Evolutionary conservation across 2,113 vertebrate species (phyloP).

Genomic region (Corvus cornix): DNA sequence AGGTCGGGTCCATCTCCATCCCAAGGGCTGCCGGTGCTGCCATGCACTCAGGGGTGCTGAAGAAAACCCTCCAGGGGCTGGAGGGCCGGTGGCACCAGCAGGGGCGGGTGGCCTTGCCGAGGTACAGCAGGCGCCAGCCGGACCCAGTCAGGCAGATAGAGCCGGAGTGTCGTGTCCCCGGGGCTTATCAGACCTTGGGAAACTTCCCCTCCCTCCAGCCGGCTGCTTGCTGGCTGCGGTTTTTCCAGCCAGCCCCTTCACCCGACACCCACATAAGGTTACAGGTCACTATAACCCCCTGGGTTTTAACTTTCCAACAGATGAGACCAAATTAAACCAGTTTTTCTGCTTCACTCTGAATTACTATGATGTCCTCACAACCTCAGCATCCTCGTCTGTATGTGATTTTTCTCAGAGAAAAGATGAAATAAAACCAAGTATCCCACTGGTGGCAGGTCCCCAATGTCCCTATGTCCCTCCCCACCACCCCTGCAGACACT

Average conservation of each 20-base stretch:
- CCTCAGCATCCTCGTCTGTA: fast-evolving
- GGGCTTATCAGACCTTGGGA: slow-evolving; percentile 37
- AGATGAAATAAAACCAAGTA: not conserved
- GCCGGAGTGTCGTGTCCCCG: fast-evolving
- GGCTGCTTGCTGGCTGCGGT: not conserved
- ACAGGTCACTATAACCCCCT: not conserved
- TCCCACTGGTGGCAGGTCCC: not conserved
- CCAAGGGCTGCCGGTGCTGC: not conserved
- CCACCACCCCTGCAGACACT: not conserved
- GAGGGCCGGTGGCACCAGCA: fast-evolving
- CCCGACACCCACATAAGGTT: not conserved
- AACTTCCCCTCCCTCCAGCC: not conserved
- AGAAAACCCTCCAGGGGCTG: fast-evolving
- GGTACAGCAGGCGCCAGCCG: not conserved
- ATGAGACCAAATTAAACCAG: not conserved
- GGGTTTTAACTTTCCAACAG: not conserved
- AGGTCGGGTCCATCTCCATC: not conserved
- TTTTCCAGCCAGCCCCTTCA: not conserved
- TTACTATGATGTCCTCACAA: fast-evolving
- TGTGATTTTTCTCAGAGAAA: fast-evolving
- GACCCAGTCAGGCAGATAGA: not conserved
- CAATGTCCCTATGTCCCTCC: not conserved
- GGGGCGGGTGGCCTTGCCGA: not conserved
- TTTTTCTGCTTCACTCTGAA: not conserved
- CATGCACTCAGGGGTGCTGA: not conserved